A percentile compares a stretch with the other conserved stretches of the same genome.
These are phyloP conservation scores for Parascotia fuliginaria DNA, from an alignment of 2,888 invertebrate genomes.

Conservation along the genomic window DNA sequence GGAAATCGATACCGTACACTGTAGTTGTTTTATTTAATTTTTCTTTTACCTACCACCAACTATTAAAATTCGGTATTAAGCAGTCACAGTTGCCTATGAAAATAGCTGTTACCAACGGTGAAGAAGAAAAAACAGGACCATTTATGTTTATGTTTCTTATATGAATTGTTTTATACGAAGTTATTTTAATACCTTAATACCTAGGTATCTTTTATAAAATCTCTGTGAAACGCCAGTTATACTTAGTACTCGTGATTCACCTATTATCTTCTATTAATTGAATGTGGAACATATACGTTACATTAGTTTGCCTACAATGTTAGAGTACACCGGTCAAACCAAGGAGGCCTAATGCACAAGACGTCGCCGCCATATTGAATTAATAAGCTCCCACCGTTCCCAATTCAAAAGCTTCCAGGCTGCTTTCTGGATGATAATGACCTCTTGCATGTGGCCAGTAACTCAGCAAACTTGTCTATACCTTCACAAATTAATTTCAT, in stretches of 20 bases:
- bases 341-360: slow-evolving; percentile 48
- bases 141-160: too few relatives aligned
- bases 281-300: slow-evolving; percentile 1
- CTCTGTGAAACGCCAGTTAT: background rate
- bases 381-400: slow-evolving; percentile 63
- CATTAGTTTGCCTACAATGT: slow-evolving; percentile 22
- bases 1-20: too few relatives aligned
- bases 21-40: too few relatives aligned
- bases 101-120: too few relatives aligned
- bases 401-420: slow-evolving; percentile 65
- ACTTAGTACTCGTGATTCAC: slow-evolving; percentile 8
- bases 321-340: slow-evolving; percentile 39
- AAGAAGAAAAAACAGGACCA: too few relatives aligned
- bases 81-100: too few relatives aligned
- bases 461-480: slow-evolving; percentile 71
- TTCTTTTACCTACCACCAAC: too few relatives aligned
- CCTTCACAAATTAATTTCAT: slow-evolving; percentile 41
- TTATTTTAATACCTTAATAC: too few relatives aligned
- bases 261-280: slow-evolving; percentile 12
- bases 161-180: too few relatives aligned
- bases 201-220: too few relatives aligned
- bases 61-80: too few relatives aligned
- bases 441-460: slow-evolving; percentile 71
- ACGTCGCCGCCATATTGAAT: slow-evolving; percentile 62
- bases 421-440: slow-evolving; percentile 74